Evolutionary conservation across 2,888 invertebrate species (phyloP).

Genomic region (Eristalis pertinax): DNA sequence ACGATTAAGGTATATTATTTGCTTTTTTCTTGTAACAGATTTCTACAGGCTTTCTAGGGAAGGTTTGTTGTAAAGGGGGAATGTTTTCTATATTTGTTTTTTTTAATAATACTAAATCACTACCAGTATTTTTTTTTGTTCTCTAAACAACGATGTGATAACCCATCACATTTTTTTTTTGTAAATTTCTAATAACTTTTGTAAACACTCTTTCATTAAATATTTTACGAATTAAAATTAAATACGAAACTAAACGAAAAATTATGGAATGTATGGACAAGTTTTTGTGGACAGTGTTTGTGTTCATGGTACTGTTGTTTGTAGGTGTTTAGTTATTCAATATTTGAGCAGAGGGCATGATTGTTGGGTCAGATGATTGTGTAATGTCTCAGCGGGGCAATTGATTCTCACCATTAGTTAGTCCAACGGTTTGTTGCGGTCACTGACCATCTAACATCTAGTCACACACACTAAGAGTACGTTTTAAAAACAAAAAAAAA

Average conservation of each 20-base stretch:
- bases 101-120: not conserved
- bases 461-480: not conserved
- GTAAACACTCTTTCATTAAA: slow-evolving; percentile 3
- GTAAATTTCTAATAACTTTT: not conserved
- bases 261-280: not conserved
- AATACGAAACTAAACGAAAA: not conserved
- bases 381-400: not conserved
- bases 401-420: not conserved
- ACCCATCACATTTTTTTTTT: slow-evolving; percentile 51
- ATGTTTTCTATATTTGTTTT: not conserved
- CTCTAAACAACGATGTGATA: slow-evolving; percentile 55
- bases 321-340: not conserved
- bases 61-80: not conserved
- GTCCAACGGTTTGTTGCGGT: not conserved
- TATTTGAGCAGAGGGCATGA: not conserved
- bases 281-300: not conserved
- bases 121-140: slow-evolving; percentile 5
- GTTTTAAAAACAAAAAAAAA: not conserved
- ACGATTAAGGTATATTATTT: not conserved
- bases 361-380: not conserved
- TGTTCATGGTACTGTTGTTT: not conserved
- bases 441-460: not conserved
- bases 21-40: not conserved
- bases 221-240: not conserved
- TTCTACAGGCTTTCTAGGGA: slow-evolving; percentile 29